Percentiles rank a stretch among this genome's conserved stretches.
These are phyloP conservation scores for Plebejus melissa DNA, from an alignment of 2,888 invertebrate genomes.

Conservation along the genomic window DNA sequence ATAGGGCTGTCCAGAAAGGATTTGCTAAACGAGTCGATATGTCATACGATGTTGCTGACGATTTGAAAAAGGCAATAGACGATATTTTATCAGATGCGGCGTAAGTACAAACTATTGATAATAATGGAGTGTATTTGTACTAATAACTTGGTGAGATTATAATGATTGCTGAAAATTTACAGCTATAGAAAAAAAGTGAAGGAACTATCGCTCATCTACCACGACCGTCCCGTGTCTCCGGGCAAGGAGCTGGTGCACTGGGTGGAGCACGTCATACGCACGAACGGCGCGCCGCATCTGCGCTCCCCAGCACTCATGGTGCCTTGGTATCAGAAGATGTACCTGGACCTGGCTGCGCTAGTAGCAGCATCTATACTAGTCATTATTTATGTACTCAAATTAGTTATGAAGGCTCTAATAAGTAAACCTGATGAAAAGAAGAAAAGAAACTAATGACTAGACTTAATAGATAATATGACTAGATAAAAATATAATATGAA, in stretches of 20 bases:
- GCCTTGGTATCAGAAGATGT: constrained; percentile 52
- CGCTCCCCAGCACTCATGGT: constrained; percentile 49
- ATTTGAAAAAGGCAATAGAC: constrained; percentile 46
- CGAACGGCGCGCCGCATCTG: constrained; percentile 42
- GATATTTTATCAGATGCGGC: constrained; percentile 43
- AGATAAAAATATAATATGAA: background rate
- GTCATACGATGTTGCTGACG: constrained; percentile 42
- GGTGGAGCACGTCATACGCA: constrained; percentile 41
- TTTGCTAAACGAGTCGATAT: constrained; percentile 47
- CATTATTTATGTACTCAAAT: background rate
- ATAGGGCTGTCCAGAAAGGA: constrained; percentile 49
- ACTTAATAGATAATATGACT: background rate
- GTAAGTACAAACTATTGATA: constrained; percentile 36
- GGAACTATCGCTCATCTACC: constrained; percentile 40
- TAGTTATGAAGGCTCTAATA: background rate
- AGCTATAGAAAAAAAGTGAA: constrained; percentile 41
- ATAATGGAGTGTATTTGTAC: background rate
- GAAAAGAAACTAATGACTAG: background rate
- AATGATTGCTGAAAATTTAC: background rate
- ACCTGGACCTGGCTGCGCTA: constrained; percentile 45
- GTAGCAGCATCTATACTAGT: background rate
- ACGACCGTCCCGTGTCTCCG: constrained; percentile 41
- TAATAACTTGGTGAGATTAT: background rate
- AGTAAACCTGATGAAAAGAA: background rate
- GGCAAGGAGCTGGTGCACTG: constrained; percentile 56